Conservation (phyloP, 64 coral and sea anemone genomes). For the Orbicella faveolata region DNA sequence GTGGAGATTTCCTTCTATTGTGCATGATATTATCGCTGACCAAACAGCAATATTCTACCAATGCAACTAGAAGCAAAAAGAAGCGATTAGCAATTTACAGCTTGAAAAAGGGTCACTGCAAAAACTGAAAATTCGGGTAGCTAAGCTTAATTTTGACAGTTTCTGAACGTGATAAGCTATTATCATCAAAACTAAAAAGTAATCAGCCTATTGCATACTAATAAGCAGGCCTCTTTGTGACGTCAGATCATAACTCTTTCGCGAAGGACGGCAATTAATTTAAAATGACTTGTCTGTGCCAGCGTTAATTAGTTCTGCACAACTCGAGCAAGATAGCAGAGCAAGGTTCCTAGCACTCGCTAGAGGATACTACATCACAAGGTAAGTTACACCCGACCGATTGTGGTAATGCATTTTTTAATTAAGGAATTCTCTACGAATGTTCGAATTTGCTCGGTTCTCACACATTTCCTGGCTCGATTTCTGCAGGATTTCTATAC, state of each 20-base stretch:
- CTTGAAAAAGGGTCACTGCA: no score
- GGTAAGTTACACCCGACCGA: no score
- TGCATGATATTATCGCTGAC: not conserved
- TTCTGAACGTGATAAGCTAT: not conserved
- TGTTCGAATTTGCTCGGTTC: not conserved
- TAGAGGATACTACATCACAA: no score
- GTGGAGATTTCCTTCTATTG: not conserved
- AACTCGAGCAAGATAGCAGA: not conserved
- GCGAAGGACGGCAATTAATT: not conserved
- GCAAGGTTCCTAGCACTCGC: not conserved
- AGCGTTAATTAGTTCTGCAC: not conserved
- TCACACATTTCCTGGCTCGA: not conserved
- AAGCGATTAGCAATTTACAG: not conserved
- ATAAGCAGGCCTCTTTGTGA: not conserved
- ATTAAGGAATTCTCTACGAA: no score
- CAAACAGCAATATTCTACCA: not conserved
- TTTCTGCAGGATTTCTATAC: not conserved
- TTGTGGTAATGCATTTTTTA: no score
- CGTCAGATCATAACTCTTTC: not conserved
- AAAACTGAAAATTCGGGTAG: no score
- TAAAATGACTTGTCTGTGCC: not conserved
- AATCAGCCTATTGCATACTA: conserved; percentile 1
- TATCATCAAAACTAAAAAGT: not conserved
- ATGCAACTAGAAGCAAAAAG: not conserved
- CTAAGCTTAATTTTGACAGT: not conserved